Evolutionary conservation across 2,888 invertebrate species (phyloP).

Genomic region (Cheilosia pagana): DNA sequence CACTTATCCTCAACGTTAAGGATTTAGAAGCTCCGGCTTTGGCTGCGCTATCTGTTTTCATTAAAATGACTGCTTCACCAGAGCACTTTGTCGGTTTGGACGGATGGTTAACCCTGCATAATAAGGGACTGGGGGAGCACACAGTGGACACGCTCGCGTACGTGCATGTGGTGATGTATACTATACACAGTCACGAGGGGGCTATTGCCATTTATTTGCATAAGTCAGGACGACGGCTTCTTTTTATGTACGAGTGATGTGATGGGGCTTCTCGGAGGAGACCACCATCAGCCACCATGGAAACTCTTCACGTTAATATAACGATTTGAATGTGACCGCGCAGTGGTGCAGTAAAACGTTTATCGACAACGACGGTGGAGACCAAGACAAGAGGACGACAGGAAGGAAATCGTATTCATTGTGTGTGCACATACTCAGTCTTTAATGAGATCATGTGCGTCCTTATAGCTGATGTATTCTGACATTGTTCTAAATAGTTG

Average conservation of each 20-base stretch:
- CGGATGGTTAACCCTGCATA: slow-evolving; percentile 73
- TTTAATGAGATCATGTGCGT: slow-evolving; percentile 74
- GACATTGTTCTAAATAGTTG: slow-evolving; percentile 46
- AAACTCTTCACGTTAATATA: slow-evolving; percentile 59
- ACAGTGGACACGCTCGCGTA: slow-evolving; percentile 66
- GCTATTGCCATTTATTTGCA: slow-evolving; percentile 68
- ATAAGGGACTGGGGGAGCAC: slow-evolving; percentile 41
- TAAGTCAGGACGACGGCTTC: slow-evolving; percentile 62
- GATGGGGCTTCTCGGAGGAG: slow-evolving; percentile 7
- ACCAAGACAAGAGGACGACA: slow-evolving; percentile 26
- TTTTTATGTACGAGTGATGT: slow-evolving; percentile 48
- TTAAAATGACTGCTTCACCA: slow-evolving; percentile 62
- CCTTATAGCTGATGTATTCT: slow-evolving; percentile 52
- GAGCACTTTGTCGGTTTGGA: slow-evolving; percentile 69
- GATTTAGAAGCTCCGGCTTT: slow-evolving; percentile 64
- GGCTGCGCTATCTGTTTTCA: slow-evolving; percentile 68
- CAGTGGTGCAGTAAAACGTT: slow-evolving; percentile 74
- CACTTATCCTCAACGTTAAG: slow-evolving; percentile 68
- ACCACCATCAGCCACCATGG: slow-evolving; percentile 29
- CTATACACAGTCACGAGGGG: slow-evolving; percentile 33
- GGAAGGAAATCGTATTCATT: slow-evolving; percentile 70
- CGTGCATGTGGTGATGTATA: slow-evolving; percentile 60
- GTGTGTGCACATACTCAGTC: slow-evolving; percentile 60
- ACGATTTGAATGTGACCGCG: slow-evolving; percentile 68
- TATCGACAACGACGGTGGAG: slow-evolving; percentile 54